phyloP scores from a whole-genome alignment of 2,113 vertebrate genomes.

The Peromyscus maniculatus region DNA sequence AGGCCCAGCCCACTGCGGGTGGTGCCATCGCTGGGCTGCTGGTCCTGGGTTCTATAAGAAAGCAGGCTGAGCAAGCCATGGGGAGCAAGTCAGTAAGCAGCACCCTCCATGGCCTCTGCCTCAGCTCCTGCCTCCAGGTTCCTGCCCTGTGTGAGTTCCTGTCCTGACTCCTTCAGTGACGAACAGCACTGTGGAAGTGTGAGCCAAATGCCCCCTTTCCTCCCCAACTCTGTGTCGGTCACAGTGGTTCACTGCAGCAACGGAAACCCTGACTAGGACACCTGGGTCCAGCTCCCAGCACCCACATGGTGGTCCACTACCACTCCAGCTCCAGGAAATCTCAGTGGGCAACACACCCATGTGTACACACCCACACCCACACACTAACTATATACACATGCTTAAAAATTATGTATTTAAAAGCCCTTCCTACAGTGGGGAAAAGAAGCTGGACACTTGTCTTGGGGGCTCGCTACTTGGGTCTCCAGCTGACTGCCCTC shows the following conservation, averaged over 20 bases:
- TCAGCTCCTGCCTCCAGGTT: not conserved
- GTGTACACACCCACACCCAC: not conserved
- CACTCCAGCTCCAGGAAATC: not conserved
- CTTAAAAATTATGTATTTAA: not conserved
- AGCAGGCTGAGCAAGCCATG: not conserved
- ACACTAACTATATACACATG: not conserved
- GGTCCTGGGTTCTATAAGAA: not conserved
- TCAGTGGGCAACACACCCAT: not conserved
- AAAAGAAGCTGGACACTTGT: not conserved
- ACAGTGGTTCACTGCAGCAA: not conserved
- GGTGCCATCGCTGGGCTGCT: too few species aligned
- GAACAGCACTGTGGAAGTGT: not conserved
- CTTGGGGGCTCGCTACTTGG: not conserved
- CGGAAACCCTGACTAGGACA: not conserved
- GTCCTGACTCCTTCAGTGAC: not conserved
- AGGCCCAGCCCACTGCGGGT: not conserved
- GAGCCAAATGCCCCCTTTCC: too few species aligned
- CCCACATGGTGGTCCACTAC: not conserved
- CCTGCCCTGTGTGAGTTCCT: not conserved
- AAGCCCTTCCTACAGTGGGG: not conserved
- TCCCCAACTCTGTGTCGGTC: not conserved
- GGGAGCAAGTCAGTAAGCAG: not conserved
- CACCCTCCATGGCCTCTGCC: not conserved
- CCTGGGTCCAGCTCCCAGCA: not conserved
- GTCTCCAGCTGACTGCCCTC: not conserved